These are phyloP conservation scores for Folsomia candida DNA, from an alignment of 2,888 invertebrate genomes.

Conservation along the genomic window DNA sequence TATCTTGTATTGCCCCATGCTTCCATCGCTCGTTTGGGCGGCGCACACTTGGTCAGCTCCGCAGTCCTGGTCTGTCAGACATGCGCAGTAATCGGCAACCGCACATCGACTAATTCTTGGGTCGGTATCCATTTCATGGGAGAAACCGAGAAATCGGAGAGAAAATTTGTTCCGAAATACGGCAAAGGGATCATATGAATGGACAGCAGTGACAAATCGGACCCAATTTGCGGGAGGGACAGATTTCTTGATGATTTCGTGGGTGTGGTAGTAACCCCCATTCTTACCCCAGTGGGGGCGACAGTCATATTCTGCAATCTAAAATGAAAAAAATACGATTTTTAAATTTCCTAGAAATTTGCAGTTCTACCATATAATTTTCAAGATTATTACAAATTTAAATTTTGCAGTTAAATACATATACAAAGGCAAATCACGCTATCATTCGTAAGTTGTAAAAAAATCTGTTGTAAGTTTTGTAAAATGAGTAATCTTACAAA, in stretches of 20 bases:
- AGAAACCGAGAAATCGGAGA: not conserved
- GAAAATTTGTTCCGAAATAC: slow-evolving; percentile 29
- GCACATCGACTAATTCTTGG: slow-evolving; percentile 19
- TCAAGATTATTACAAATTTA: no score
- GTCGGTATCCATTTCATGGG: slow-evolving; percentile 6
- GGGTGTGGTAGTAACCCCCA: slow-evolving; percentile 6
- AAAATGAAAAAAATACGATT: no score
- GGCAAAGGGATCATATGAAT: slow-evolving; percentile 24
- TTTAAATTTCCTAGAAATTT: no score
- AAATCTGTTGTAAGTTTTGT: no score
- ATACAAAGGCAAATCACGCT: no score
- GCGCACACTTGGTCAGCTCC: slow-evolving; percentile 6
- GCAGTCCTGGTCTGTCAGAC: slow-evolving; percentile 15
- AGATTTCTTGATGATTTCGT: not conserved
- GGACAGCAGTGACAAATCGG: not conserved
- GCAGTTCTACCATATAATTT: no score
- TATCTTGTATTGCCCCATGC: no score
- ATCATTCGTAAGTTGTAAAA: no score
- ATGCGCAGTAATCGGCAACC: slow-evolving; percentile 23
- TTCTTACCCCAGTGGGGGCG: slow-evolving; percentile 33
- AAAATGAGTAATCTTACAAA: no score
- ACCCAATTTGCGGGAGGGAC: not conserved
- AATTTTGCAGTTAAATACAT: no score
- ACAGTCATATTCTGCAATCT: not conserved
- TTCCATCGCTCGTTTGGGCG: not conserved